Base-by-base conservation (phyloP, 2,888 invertebrate genomes). In the Amphimallon solstitiale region DNA sequence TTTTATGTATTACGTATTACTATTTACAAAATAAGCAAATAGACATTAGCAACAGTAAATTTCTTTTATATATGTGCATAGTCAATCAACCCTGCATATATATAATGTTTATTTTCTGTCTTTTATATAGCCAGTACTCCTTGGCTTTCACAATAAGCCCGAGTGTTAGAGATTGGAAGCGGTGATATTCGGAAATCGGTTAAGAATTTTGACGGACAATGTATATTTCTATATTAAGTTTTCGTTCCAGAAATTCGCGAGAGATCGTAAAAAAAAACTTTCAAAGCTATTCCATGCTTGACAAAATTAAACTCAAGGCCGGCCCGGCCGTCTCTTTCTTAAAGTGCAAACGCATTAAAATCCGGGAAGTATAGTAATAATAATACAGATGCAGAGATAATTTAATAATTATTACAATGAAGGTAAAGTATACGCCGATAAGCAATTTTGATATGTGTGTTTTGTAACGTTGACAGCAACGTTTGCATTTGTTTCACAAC, bases 311-410 rank as follows among this genome's bases (percentile, higher is more conserved):
- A 60, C 60, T 60, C 60, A 60, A 60, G 45, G 45, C 45, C n/a
- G 2, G 4, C 7, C 7, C 4, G 10, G 19, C 10, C 6, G 45
- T 19, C 19, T 17, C 4, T 10, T 49, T 49, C 14, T 14, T 49
- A 49, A 23, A 12, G 12, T 10, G 12, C 52, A 12, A 56, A 23
- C 34, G 19, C n/a, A 38, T 37, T 56, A 38, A 15, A 64, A 56
- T 64, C 64, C 54, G 64, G 64, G 64, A 64, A 64, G 38, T 56
- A 64, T 59, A 56, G 56, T 63, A 48, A 56, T 56, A 43, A 64
- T 48, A 56, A 46, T 17, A 34, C 34, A 23, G 21, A 48, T 29
- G 14, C 37, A 64, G 12, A 62, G 59, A 64, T 64, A 56, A 46
- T 17, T 46, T 48, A 23, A 54, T 64, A 59, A 56, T 64, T 56